Evolutionary conservation across 2,113 vertebrate genomes (phyloP), one percentile per base, ranked within the genome.

Genomic region (Ammodytes marinus): DNA sequence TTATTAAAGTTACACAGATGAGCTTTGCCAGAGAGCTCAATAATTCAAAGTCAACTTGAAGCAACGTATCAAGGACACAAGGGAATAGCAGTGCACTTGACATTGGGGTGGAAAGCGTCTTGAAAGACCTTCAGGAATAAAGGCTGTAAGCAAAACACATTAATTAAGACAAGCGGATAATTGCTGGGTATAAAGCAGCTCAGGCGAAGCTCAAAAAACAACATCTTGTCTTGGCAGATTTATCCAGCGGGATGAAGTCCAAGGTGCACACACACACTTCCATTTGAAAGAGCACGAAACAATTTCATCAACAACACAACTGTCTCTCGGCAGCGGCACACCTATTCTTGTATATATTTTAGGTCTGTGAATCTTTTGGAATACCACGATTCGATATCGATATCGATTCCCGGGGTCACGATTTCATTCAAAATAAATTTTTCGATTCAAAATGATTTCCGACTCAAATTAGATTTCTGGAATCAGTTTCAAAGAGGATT

Each of bases 31-130:
- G 0, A 11, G 55, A 86, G 81, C 77, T 91, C 79, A 92, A 88
- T 90, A 90, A 87, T 91, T 91, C 84, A 89, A 87, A 86, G 90
- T 87, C 77, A 83, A 85, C 67, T 82, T 80, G 47, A 85, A 88
- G 82, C 66, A 77, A 71, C 57, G 27, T 69, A 78, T 75, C 76
- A 86, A 85, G 85, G 80, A 80, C 85, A 63, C 49, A 63, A 65
- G 69, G 73, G 83, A 86, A 78, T 49, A 73, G 65, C 40, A 53
- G 68, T 71, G 65, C 40, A 53, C 69, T 71, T 79, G 81, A 87
- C 89, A 85, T 75, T 82, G 59, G 80, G 63, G 57, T 0, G 55
- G 13, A 50, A 47, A 81, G 73, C 58, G 47, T 88, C 86, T 82
- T 74, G n/a, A 83, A 87, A 88, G 86, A 89, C 89, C 83, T 90